phyloP scores from a whole-genome alignment of 2,113 vertebrate species.

The Strix aluco region DNA sequence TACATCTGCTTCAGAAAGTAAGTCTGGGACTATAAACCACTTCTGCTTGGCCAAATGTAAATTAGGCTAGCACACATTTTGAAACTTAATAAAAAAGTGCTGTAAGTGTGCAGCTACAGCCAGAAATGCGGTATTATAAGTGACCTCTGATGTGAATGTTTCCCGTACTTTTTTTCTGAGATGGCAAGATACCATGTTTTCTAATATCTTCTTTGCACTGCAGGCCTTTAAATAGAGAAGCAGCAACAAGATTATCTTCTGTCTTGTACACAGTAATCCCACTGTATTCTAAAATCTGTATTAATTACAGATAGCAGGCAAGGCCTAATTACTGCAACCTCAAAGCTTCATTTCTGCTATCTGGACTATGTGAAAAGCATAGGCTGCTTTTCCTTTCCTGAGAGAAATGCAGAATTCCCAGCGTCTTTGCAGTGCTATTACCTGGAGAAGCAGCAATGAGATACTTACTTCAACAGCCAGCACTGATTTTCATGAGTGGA shows the following conservation, averaged over 20 bases:
- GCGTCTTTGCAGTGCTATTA: not conserved
- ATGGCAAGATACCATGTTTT: not conserved
- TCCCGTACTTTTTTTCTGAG: not conserved
- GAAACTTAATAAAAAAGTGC: not conserved
- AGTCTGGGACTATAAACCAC: not conserved
- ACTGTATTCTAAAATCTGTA: not conserved
- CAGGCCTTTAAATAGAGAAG: not conserved
- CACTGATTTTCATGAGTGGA: not conserved
- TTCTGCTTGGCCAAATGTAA: not conserved
- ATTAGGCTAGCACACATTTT: not conserved
- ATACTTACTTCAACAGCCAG: not conserved
- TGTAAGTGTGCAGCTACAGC: not conserved
- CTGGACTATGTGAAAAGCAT: not conserved
- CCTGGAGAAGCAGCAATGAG: not conserved
- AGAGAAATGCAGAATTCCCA: not conserved
- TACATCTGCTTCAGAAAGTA: constrained; percentile 1
- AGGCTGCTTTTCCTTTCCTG: not conserved
- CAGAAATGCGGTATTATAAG: not conserved
- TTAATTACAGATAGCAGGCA: not conserved
- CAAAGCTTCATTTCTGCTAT: not conserved
- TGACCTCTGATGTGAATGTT: not conserved
- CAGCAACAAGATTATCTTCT: not conserved
- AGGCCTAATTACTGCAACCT: not conserved
- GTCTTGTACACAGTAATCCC: not conserved
- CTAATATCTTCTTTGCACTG: not conserved